A percentile compares a stretch with the other conserved stretches of the same genome.
phyloP scores from a whole-genome alignment of 2,888 invertebrate species.

The Sphaeridia pumilis region DNA sequence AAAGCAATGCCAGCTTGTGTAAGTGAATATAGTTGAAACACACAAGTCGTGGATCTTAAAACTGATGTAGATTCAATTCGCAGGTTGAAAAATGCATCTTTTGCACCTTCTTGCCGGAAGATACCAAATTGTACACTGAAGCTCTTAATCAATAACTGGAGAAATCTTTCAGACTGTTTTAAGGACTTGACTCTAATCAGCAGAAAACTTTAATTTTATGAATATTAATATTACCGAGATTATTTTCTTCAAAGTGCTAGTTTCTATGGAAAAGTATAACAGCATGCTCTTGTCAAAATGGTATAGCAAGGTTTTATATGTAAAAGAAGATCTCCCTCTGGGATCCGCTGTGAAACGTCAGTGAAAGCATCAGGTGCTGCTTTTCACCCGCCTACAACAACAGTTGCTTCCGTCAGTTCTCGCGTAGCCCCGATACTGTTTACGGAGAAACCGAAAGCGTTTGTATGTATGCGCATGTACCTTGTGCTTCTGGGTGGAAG shows the following conservation, averaged over 20 bases:
- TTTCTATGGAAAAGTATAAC: too few species aligned
- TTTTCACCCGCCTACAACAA: neutral
- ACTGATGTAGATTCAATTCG: neutral
- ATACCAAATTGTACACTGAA: conserved; percentile 61
- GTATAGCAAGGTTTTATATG: too few species aligned
- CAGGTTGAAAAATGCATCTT: conserved; percentile 64
- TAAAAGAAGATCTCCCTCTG: too few species aligned
- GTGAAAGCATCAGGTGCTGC: neutral
- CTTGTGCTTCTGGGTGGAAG: neutral
- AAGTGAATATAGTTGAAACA: too few species aligned
- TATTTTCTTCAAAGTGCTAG: too few species aligned
- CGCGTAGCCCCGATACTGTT: neutral
- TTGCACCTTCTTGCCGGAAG: conserved; percentile 61
- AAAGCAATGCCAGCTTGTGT: conserved; percentile 10
- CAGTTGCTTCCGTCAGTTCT: neutral
- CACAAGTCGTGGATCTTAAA: neutral
- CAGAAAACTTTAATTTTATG: too few species aligned
- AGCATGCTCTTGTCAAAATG: too few species aligned
- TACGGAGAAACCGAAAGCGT: neutral
- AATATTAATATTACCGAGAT: too few species aligned
- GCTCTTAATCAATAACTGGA: too few species aligned
- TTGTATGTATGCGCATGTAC: conserved; percentile 12
- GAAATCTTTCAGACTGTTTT: neutral
- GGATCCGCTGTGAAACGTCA: too few species aligned
- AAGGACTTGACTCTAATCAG: too few species aligned